Base-by-base conservation (phyloP, 2,113 vertebrate genomes). In the Tetraodon nigroviridis region DNA sequence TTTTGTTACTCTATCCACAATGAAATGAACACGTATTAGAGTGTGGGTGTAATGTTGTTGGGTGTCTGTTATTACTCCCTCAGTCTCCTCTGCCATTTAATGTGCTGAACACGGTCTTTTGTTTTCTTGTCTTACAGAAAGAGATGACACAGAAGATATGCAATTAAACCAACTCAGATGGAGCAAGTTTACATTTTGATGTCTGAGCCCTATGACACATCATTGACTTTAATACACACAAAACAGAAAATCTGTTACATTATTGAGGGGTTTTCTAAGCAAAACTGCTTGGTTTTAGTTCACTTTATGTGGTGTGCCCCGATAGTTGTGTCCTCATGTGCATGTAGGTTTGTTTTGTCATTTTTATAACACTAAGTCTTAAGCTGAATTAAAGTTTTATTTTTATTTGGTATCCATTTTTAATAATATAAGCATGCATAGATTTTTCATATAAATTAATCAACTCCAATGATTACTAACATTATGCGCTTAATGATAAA, bases 101-200 rank as follows among this genome's bases (percentile, higher is more conserved):
- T 52, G n/a, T 32, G 42, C 62, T 70, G 41, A 54, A 74, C 13
- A 24, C 71, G 22, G 48, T 0, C 3, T 50, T 50, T 42, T 82
- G 29, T 87, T 59, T 80, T 76, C 56, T 78, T 65, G 86, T 74
- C 71, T 80, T 64, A 52, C 91, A 96, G 94, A 95, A 82, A 86
- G 93, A 91, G 86, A 96, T 95, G 94, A 96, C 94, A 58, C 93
- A 97, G 78, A 90, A 91, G 51, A 97, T 96, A 82, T 97, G 95
- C 83, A 92, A 92, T 80, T 97, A 86, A 94, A 90, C 68, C 91
- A 80, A 92, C 60, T 56, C 63, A 58, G 21, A 52, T 58, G 67
- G 74, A 85, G 61, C 63, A 78, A 78, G 71, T 84, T 83, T 78
- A 77, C 71, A 75, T 74, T 75, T 41, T 49, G 58, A 74, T 10